These are phyloP conservation scores for Champsocephalus gunnari DNA, from an alignment of 2,797 vertebrate species.

Conservation along the genomic window DNA sequence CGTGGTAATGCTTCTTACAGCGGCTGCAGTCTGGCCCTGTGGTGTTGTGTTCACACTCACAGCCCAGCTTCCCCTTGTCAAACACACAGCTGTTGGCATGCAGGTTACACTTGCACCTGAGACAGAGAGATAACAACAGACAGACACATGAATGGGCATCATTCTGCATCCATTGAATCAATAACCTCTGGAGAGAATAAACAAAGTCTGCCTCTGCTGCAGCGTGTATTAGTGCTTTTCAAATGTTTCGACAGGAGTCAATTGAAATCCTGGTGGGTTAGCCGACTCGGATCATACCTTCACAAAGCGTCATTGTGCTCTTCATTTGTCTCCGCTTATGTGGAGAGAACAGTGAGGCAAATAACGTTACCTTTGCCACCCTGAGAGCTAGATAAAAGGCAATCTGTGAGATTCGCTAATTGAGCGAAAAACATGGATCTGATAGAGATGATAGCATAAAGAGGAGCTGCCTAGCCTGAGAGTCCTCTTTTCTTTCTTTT, in stretches of 20 bases:
- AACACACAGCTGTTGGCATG: slow-evolving; percentile 97
- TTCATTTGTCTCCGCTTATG: slow-evolving; percentile 72
- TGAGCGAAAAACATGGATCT: slow-evolving; percentile 69
- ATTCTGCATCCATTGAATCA: slow-evolving; percentile 51
- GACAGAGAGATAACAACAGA: slow-evolving; percentile 68
- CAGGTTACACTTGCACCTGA: slow-evolving; percentile 98
- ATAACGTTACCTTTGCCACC: slow-evolving; percentile 77
- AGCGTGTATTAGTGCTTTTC: slow-evolving; percentile 56
- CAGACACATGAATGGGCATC: slow-evolving; percentile 64
- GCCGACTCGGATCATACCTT: slow-evolving; percentile 62
- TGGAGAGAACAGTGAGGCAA: slow-evolving; percentile 69
- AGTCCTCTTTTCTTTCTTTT: slow-evolving; percentile 56
- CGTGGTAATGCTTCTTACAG: slow-evolving; percentile 98
- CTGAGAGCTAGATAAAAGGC: slow-evolving; percentile 74
- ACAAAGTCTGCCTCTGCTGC: slow-evolving; percentile 41
- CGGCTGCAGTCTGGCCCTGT: slow-evolving; percentile 97
- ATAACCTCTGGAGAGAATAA: slow-evolving; percentile 44
- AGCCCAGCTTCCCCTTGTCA: slow-evolving; percentile 95
- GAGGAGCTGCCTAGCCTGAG: slow-evolving; percentile 48
- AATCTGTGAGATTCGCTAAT: slow-evolving; percentile 71
- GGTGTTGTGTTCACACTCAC: slow-evolving; percentile 99
- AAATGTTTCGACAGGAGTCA: slow-evolving; percentile 60
- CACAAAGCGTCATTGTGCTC: slow-evolving; percentile 75
- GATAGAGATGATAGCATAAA: slow-evolving; percentile 65
- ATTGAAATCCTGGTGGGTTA: slow-evolving; percentile 75